These are phyloP conservation scores for Leptonema lineaticorne DNA, from an alignment of 1,140 invertebrate genomes.

Conservation along the genomic window DNA sequence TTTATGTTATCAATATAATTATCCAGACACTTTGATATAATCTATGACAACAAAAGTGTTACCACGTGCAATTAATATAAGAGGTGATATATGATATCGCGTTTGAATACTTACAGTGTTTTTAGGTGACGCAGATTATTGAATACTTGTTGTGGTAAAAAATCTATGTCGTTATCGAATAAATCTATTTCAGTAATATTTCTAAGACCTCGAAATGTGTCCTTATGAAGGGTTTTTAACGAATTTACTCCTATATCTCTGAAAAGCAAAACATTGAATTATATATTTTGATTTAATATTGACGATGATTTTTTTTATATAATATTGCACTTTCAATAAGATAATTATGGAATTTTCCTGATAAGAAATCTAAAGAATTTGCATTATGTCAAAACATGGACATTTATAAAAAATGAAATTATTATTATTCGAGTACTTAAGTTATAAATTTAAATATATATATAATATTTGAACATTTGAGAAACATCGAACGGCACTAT, in stretches of 20 bases:
- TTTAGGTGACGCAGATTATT: slow-evolving; percentile 68
- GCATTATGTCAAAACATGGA: no score
- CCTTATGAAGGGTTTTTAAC: slow-evolving; percentile 70
- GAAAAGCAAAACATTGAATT: no score
- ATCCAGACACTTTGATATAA: not conserved
- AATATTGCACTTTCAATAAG: no score
- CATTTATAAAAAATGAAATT: no score
- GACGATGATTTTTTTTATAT: no score
- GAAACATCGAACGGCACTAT: slow-evolving; percentile 68
- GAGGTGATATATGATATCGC: not conserved
- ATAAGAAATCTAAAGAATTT: no score
- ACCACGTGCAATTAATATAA: not conserved
- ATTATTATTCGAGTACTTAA: no score
- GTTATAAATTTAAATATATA: not conserved
- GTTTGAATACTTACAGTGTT: slow-evolving; percentile 63
- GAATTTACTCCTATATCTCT: slow-evolving; percentile 76
- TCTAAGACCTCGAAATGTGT: slow-evolving; percentile 68
- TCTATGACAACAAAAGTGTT: not conserved
- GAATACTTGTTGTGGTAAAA: slow-evolving; percentile 72
- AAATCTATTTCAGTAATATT: slow-evolving; percentile 72
- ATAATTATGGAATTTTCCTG: no score
- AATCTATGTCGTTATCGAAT: slow-evolving; percentile 76
- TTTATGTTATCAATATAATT: not conserved
- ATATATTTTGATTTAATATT: no score
- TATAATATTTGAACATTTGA: slow-evolving; percentile 57